Base-by-base conservation (phyloP, 2,113 vertebrate genomes). In the Archilochus colubris region DNA sequence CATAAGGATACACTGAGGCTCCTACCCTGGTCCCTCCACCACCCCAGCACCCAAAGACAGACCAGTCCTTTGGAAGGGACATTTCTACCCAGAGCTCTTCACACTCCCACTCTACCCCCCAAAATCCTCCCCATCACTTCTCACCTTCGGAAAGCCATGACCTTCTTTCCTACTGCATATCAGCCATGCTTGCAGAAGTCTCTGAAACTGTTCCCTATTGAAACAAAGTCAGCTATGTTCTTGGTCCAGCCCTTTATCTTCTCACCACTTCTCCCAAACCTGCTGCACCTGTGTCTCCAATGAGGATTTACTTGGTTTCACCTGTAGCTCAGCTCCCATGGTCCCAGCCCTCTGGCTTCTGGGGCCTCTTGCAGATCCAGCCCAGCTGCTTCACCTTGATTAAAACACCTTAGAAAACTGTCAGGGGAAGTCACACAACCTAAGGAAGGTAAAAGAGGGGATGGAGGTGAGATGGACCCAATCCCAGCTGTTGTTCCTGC, bases 141-240 rank as follows among this genome's bases (percentile, higher is more conserved):
- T 66, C 2, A 43, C 10, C 43, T 51, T 6, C 0, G 6, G 4
- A 77, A 3, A 72, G 3, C 21, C 2, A 10, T 67, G 62, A 13
- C 16, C 74, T 63, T 24, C 24, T 17, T 69, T 27, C 7, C 14
- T 5, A 6, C 61, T 22, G 0, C 17, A 7, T 2, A 0, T 6
- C 40, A 62, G 19, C 12, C 11, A 16, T 1, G 3, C 6, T 8
- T 7, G 6, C 2, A 3, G 2, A 58, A 19, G 0, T 3, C 6
- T 6, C 3, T 7, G 40, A 40, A 40, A 40, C 7, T 10, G 31
- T 7, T 40, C 24, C 3, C 2, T 9, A 1, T 10, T 19, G n/a
- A 36, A 81, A 5, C 14, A 36, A 5, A 1, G 1, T 1, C 2
- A 0, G 0, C 23, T 6, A 12, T 11, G 0, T 3, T 0, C 12